These are phyloP conservation scores for Melikaiella ostensackeni DNA, from an alignment of 2,888 invertebrate genomes.

Conservation along the genomic window DNA sequence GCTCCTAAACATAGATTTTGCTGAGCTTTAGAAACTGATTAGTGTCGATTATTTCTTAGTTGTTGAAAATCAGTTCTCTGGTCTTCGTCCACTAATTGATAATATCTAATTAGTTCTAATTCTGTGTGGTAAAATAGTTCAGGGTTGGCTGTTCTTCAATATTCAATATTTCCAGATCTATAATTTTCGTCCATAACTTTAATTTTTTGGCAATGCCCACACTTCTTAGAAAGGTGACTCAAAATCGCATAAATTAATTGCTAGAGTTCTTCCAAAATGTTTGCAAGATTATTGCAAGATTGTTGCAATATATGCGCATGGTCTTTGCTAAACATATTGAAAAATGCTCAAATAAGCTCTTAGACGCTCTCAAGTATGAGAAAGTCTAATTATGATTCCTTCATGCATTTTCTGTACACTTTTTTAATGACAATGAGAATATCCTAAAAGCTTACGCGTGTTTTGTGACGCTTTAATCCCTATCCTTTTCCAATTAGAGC, in stretches of 20 bases:
- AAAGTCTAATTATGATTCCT: not conserved
- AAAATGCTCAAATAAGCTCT: not conserved
- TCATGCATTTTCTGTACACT: conserved; percentile 8
- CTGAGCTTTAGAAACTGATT: not conserved
- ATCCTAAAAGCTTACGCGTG: conserved; percentile 27
- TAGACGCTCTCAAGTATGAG: not conserved
- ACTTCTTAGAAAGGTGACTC: not conserved
- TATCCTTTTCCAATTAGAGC: conserved; percentile 23
- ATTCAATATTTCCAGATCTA: not conserved
- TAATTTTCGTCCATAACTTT: not conserved
- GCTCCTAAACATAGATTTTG: not conserved
- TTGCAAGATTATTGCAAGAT: not conserved
- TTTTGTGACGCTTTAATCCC: conserved; percentile 32
- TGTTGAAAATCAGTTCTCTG: not conserved
- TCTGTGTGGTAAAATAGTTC: not conserved
- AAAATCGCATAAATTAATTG: not conserved
- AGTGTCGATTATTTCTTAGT: not conserved
- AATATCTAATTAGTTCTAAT: not conserved
- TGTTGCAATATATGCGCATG: not conserved
- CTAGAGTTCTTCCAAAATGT: not conserved
- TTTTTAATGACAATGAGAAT: conserved; percentile 9
- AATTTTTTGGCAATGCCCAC: not conserved
- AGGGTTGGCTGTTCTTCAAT: not conserved
- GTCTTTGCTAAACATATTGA: not conserved
- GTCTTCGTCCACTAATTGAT: not conserved